Conservation (phyloP, 2,888 invertebrate species). For the Eupithecia inturbata region DNA sequence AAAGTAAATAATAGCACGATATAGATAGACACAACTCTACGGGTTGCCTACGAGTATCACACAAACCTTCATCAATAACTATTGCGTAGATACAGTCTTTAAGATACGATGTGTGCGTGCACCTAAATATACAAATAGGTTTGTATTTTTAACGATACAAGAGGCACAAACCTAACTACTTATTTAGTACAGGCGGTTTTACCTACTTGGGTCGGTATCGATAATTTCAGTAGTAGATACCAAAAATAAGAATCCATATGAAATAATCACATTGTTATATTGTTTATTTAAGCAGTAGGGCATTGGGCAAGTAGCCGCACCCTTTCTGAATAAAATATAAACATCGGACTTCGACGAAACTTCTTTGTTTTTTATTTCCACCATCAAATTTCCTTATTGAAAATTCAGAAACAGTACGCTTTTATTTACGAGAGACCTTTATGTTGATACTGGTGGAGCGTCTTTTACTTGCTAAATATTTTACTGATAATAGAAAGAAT, state of each 20-base stretch:
- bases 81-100: neutral
- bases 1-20: neutral
- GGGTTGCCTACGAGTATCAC: neutral
- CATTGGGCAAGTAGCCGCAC: constrained; percentile 41
- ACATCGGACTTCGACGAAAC: constrained; percentile 32
- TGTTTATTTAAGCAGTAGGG: neutral
- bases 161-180: neutral
- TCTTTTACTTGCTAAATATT: neutral
- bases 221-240: neutral
- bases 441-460: constrained; percentile 7
- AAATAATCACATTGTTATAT: neutral
- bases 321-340: constrained; percentile 42
- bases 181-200: neutral
- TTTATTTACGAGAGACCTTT: constrained; percentile 18
- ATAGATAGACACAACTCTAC: neutral
- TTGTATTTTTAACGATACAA: neutral
- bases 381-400: constrained; percentile 33
- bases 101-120: neutral
- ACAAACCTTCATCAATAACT: neutral
- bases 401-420: constrained; percentile 25
- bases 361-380: constrained; percentile 33
- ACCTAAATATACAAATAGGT: neutral
- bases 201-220: neutral
- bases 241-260: neutral
- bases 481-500: neutral